Base-by-base conservation (phyloP, 2,797 vertebrate genomes). In the Synaphobranchus kaupii region DNA sequence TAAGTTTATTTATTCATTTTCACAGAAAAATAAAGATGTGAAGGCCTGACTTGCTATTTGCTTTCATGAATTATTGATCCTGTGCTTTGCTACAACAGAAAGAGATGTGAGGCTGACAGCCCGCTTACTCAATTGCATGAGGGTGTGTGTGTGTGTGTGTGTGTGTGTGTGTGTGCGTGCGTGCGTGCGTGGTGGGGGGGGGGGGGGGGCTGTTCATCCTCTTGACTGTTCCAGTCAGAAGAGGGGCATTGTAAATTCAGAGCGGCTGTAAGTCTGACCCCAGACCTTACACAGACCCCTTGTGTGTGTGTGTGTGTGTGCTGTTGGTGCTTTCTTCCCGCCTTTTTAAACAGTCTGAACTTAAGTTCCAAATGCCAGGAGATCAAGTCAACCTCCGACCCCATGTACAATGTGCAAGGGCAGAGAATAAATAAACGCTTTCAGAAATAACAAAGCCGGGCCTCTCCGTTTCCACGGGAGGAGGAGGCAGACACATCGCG, bases 61-160 rank as follows among this genome's bases (percentile, higher is more conserved):
- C 84, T 89, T 84, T 88, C 85, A 89, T 90, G 89, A 91, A 89
- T 90, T 89, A 93, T 91, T 90, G 88, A 91, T 91, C 82, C 34
- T 47, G 76, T 44, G 66, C 58, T 87, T 81, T 84, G 82, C 25
- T 31, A 52, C 58, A 34, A 68, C 50, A 83, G 83, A 56, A 66
- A 56, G 54, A 81, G 63, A 86, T 52, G 54, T 73, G 39, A 76
- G 22, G 54, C 71, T n/a, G 56, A 81, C 39, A 20, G 25, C 48
- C 13, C 12, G 3, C 71, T 86, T n/a, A 54, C 71, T 86, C 48
- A 56, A 25, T 86, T 31, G 31, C 68, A 54, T 10, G 20, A 5
- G 34, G 22, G 28, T 34, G 83, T 4, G 54, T 22, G 52, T 54
- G n/a, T n/a, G 50, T 13, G 52, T 34, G 52, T 31, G 50, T 31